Conservation (phyloP, 2,113 vertebrate species). For the Neopipo cinnamomea region DNA sequence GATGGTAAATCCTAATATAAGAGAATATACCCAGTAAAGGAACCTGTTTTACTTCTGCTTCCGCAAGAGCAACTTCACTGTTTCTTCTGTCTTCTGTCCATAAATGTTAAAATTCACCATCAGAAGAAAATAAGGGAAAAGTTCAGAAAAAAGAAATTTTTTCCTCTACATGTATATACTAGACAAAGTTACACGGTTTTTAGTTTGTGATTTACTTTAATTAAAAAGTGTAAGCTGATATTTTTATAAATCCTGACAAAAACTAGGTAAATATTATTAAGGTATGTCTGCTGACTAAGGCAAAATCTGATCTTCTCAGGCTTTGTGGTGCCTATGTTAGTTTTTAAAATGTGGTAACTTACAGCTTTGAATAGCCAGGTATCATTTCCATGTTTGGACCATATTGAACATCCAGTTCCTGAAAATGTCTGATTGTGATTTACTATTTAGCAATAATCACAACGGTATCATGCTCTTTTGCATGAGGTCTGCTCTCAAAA, state of each 20-base stretch:
- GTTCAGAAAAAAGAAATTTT: neutral
- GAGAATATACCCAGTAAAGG: neutral
- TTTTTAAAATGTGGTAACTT: neutral
- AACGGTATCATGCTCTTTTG: neutral
- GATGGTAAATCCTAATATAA: conserved; percentile 13
- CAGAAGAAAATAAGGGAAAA: neutral
- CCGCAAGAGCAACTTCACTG: neutral
- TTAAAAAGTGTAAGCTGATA: neutral
- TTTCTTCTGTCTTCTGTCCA: neutral
- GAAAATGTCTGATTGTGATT: neutral
- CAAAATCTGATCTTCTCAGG: neutral
- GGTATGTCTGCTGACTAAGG: neutral
- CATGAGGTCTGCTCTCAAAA: neutral
- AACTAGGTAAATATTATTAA: neutral
- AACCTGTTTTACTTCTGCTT: neutral
- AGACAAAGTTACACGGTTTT: neutral
- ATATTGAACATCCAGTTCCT: neutral
- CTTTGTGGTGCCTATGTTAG: neutral
- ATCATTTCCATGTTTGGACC: neutral
- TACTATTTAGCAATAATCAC: neutral
- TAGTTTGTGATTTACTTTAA: neutral
- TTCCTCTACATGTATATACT: neutral
- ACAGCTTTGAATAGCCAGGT: neutral
- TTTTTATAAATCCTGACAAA: neutral
- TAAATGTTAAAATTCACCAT: neutral